Base-by-base conservation (phyloP, 2,797 vertebrate genomes). In the Danio choprae region DNA sequence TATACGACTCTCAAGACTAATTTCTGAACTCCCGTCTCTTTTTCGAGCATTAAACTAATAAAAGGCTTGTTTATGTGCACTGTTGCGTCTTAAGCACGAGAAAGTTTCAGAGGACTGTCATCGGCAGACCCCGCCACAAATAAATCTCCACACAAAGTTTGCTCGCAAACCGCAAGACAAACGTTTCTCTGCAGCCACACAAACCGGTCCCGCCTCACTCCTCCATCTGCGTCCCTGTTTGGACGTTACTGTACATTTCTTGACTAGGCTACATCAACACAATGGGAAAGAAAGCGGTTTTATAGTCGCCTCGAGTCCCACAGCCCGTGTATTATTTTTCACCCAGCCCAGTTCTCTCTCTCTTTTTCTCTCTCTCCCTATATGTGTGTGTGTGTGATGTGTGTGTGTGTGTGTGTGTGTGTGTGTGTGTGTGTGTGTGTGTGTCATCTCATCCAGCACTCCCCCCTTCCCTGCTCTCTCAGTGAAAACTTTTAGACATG, bases 261-360 rank as follows among this genome's bases (percentile, higher is more conserved):
- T 86, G 81, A 51, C n/a, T 84, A 13, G 9, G 8, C 48, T 51
- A 87, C 84, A 75, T 80, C 76, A 65, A 55, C 86, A 89, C 89
- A 87, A 89, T 86, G 87, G 88, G 87, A 87, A 90, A 88, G 87
- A 84, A 85, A 87, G 85, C 86, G 68, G 84, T 89, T 93, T 93
- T 93, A 93, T 93, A 92, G 88, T 85, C 88, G 89, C 83, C 86
- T 75, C 76, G 65, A 89, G 86, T 87, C 84, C 74, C 82, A 90
- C 86, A 88, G 88, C 86, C 51, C 12, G 13, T 74, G 64, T 64
- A 18, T 62, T 51, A 83, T 73, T 82, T 79, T 81, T 77, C 50
- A 84, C 81, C 84, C 89, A 88, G 87, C 89, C 88, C 80, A 81
- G 80, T 79, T 62, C 78, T 84, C 83, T 58, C 71, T 58, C 38